phyloP scores from a whole-genome alignment of 1,140 invertebrate species.

The Eumeta japonica region DNA sequence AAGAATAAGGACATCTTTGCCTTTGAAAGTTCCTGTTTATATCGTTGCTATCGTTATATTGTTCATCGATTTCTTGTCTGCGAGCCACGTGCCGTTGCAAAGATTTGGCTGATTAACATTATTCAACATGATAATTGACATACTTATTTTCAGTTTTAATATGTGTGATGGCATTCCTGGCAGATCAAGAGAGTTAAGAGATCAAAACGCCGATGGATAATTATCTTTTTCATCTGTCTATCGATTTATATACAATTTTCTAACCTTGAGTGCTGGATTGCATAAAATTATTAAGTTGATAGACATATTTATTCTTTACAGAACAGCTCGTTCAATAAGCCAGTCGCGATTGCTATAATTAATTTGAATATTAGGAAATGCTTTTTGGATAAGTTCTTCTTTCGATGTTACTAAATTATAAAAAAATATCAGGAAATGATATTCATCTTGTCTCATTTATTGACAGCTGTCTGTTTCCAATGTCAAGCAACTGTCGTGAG shows the following conservation, averaged over 20 bases:
- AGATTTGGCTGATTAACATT: constrained; percentile 40
- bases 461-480: constrained; percentile 30
- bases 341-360: no score
- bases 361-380: no score
- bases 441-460: no score
- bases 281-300: no score
- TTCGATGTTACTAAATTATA: no score
- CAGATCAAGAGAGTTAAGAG: constrained; percentile 21
- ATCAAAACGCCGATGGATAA: constrained; percentile 23
- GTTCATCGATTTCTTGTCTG: constrained; percentile 33
- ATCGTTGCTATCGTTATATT: constrained; percentile 18
- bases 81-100: constrained; percentile 47
- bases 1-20: constrained; percentile 18
- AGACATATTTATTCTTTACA: no score
- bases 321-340: no score
- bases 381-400: no score
- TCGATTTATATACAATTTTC: constrained; percentile 22
- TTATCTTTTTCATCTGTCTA: constrained; percentile 24
- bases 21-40: constrained; percentile 20
- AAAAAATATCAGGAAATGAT: no score
- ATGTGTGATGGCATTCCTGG: constrained; percentile 31
- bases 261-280: constrained; percentile 31
- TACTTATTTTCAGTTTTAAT: constrained; percentile 27
- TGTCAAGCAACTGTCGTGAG: no score
- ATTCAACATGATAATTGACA: constrained; percentile 24